A percentile compares a stretch with the other conserved stretches of the same genome.
phyloP scores from a whole-genome alignment of 2,113 vertebrate species.

The Australoheros scitulus region DNA sequence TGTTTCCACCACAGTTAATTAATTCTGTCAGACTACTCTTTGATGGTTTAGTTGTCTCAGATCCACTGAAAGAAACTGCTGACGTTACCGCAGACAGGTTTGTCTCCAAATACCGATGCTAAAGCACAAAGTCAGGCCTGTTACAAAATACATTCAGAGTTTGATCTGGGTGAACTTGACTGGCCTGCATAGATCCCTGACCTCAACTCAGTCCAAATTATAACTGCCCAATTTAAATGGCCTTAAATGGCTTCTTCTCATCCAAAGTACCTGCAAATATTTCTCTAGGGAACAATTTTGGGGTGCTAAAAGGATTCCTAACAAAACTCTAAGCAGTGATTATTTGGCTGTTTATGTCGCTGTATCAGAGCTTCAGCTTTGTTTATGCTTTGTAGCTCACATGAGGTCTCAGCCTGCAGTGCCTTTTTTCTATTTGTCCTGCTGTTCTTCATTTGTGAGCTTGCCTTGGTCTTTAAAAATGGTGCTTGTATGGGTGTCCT shows the following conservation, averaged over 20 bases:
- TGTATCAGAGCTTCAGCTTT: not conserved
- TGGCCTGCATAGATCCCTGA: no score
- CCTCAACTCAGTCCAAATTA: no score
- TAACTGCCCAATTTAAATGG: no score
- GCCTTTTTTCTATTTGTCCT: not conserved
- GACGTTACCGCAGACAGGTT: not conserved
- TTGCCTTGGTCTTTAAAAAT: not conserved
- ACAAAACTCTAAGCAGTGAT: no score
- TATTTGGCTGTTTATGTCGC: not conserved
- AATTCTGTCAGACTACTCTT: not conserved
- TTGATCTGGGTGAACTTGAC: not conserved
- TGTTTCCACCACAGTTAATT: no score
- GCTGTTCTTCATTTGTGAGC: not conserved
- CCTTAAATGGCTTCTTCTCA: no score
- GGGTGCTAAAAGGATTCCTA: no score
- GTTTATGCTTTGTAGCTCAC: not conserved
- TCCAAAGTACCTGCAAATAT: no score
- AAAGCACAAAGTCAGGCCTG: not conserved
- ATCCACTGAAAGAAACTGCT: not conserved
- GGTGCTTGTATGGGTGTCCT: not conserved
- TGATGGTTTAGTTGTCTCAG: not conserved
- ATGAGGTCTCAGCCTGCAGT: not conserved
- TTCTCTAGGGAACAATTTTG: no score
- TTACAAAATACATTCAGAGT: not conserved
- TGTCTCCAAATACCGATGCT: not conserved